A percentile compares a stretch with the other conserved stretches of the same genome.
Evolutionary conservation across 1,140 invertebrate genomes (phyloP).

Genomic region (Megalonaias nervosa): DNA sequence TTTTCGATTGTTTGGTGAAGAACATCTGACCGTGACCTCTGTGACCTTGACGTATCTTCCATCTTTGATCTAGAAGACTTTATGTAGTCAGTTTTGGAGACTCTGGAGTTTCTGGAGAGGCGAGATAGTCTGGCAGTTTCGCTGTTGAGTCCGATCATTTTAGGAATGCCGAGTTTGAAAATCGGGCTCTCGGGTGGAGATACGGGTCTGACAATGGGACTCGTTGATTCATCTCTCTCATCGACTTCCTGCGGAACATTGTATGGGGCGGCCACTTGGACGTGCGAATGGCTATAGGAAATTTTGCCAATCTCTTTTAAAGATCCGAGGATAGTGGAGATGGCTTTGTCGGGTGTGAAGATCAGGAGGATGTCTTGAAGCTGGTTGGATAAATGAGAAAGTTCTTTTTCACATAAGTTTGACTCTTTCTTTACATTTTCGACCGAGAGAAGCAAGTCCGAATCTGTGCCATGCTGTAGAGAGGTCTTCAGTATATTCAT

Average conservation of each 20-base stretch:
- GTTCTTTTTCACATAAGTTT: slow-evolving; percentile 29
- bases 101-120: slow-evolving; percentile 7
- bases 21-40: slow-evolving; percentile 11
- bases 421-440: slow-evolving; percentile 43
- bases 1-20: slow-evolving; percentile 3
- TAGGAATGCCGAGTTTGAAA: too few relatives aligned
- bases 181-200: too few relatives aligned
- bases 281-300: slow-evolving; percentile 27
- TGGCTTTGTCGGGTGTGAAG: slow-evolving; percentile 34
- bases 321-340: slow-evolving; percentile 26
- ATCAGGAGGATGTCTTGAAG: slow-evolving; percentile 35
- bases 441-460: slow-evolving; percentile 39
- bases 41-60: slow-evolving; percentile 7
- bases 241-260: slow-evolving; percentile 23
- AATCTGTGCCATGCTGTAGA: slow-evolving; percentile 39
- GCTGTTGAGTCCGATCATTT: not conserved
- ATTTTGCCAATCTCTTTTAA: slow-evolving; percentile 41
- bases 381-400: slow-evolving; percentile 26
- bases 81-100: not conserved
- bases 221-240: not conserved
- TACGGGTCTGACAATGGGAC: too few relatives aligned
- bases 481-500: slow-evolving; percentile 38
- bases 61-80: not conserved
- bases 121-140: not conserved
- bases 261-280: slow-evolving; percentile 41